phyloP scores from a whole-genome alignment of 1,140 invertebrate genomes.

The Drosophila nigromelanica region DNA sequence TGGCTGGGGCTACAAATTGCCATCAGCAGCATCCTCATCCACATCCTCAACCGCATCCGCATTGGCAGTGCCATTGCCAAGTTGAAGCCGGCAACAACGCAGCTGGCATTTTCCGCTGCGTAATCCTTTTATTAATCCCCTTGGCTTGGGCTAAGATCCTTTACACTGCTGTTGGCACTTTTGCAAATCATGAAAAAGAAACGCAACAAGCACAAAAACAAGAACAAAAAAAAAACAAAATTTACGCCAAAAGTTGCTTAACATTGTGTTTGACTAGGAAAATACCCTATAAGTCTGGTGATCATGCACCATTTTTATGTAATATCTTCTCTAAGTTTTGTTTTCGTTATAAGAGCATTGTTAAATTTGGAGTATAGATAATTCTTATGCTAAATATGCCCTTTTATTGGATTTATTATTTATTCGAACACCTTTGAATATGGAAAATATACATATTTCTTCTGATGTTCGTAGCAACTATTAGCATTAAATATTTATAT shows the following conservation, averaged over 20 bases:
- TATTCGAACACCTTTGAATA: not conserved
- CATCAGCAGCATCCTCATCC: conserved; percentile 58
- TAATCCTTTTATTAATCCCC: conserved; percentile 81
- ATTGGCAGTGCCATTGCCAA: conserved; percentile 65
- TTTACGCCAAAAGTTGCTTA: not conserved
- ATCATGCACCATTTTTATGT: not conserved
- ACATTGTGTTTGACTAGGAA: not conserved
- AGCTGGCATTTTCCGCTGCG: conserved; percentile 80
- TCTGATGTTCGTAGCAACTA: too few species aligned
- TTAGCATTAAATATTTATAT: too few species aligned
- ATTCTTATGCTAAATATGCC: too few species aligned
- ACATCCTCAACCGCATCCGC: conserved; percentile 44
- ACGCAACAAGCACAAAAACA: conserved; percentile 42
- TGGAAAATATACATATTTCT: too few species aligned
- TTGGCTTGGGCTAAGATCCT: conserved; percentile 76
- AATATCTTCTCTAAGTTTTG: not conserved
- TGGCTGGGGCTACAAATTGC: conserved; percentile 73
- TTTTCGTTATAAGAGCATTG: too few species aligned
- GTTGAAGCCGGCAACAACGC: conserved; percentile 56
- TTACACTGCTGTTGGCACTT: conserved; percentile 80
- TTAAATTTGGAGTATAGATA: too few species aligned
- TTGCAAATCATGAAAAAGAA: conserved; percentile 72
- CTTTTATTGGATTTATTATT: not conserved
- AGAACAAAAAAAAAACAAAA: conserved; percentile 19
- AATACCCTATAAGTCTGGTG: conserved; percentile 13